Conservation (phyloP, 2,113 vertebrate species). For the Protobothrops mucrosquamatus region DNA sequence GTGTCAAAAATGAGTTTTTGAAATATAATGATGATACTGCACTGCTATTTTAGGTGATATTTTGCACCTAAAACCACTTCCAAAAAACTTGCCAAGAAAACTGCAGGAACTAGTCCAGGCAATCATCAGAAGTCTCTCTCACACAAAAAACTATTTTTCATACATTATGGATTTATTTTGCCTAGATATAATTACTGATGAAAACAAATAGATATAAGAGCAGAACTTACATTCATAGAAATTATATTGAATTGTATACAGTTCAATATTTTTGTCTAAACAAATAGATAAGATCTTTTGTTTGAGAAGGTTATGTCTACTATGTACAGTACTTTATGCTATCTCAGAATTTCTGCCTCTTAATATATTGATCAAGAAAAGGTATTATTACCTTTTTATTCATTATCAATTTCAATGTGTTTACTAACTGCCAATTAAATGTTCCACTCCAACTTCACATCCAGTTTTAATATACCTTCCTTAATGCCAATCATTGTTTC, state of each 20-base stretch:
- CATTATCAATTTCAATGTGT: neutral
- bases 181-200: neutral
- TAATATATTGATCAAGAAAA: neutral
- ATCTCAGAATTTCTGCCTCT: neutral
- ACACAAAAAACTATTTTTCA: neutral
- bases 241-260: neutral
- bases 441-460: neutral
- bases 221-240: neutral
- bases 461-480: neutral
- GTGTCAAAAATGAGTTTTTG: neutral
- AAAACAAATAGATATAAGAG: slow-evolving; percentile 7
- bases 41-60: neutral
- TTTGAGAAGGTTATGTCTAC: neutral
- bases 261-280: neutral
- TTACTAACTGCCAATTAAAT: neutral
- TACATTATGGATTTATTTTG: neutral
- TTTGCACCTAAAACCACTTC: neutral
- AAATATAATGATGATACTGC: neutral
- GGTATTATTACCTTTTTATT: neutral
- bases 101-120: neutral
- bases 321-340: neutral
- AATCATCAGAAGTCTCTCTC: neutral
- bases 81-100: neutral
- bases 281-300: neutral
- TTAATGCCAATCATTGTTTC: neutral